Evolutionary conservation across 1,140 invertebrate species (phyloP).

Genomic region (Pogonomyrmex californicus): DNA sequence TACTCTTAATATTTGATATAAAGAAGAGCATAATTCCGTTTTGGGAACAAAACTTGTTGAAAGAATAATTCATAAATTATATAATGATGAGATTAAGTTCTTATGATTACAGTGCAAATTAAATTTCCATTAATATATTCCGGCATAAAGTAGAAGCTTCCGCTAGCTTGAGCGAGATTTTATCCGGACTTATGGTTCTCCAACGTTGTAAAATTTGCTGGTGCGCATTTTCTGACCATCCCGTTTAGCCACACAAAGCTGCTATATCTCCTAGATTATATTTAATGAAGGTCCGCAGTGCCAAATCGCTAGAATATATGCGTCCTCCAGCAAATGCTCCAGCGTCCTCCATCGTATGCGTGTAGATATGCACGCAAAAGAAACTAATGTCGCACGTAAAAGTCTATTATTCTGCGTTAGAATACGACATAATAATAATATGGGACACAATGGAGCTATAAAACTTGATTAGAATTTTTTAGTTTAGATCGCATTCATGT

Average conservation of each 20-base stretch:
- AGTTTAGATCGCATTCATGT: not conserved
- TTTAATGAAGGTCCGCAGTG: slow-evolving; percentile 61
- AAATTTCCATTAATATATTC: slow-evolving; percentile 55
- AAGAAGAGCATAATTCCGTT: not conserved
- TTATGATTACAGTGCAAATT: slow-evolving; percentile 34
- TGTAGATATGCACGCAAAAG: slow-evolving; percentile 6
- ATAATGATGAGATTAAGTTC: slow-evolving; percentile 36
- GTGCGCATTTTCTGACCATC: slow-evolving; percentile 56
- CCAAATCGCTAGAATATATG: slow-evolving; percentile 46
- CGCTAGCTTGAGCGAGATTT: slow-evolving; percentile 36
- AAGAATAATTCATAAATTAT: slow-evolving; percentile 10
- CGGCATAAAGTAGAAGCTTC: slow-evolving; percentile 38
- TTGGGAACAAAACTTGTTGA: not conserved
- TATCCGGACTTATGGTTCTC: slow-evolving; percentile 51
- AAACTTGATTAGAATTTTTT: slow-evolving; percentile 30
- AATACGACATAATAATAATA: slow-evolving; percentile 10
- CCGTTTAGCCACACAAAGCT: slow-evolving; percentile 43
- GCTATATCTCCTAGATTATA: slow-evolving; percentile 54
- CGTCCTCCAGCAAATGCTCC: slow-evolving; percentile 17
- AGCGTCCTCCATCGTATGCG: not conserved
- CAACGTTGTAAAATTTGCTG: slow-evolving; percentile 49
- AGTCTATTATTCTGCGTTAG: slow-evolving; percentile 26
- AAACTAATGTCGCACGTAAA: slow-evolving; percentile 17
- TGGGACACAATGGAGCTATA: no score
- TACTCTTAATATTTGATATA: not conserved